Percentiles rank a stretch among this genome's conserved stretches.
These are phyloP conservation scores for Aurelia aurita complex sp. Pacific DNA, from an alignment of 30 jellyfish, hydroid and myxozoan genomes.

Conservation along the genomic window DNA sequence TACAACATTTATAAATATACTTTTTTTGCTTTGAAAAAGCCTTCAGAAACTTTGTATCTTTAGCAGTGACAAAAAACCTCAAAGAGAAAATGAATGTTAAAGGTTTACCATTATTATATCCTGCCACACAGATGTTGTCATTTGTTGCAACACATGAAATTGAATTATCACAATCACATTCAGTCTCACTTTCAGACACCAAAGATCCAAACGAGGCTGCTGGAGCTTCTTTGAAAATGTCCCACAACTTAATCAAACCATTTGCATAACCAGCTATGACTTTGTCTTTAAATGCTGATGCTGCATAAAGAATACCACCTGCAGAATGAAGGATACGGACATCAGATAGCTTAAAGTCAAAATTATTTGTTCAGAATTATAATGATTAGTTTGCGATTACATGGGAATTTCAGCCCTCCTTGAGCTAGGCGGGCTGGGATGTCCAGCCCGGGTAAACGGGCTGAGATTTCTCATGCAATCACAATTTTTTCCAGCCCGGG, in stretches of 20 bases:
- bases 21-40: too few relatives aligned
- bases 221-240: conserved; percentile 30
- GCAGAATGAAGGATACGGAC: not conserved
- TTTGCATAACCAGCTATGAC: conserved; percentile 79
- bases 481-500: too few relatives aligned
- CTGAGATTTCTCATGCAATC: too few relatives aligned
- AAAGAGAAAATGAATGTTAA: not conserved
- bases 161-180: conserved; percentile 3
- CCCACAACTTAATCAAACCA: conserved; percentile 82
- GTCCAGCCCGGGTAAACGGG: too few relatives aligned
- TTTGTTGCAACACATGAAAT: conserved; percentile 19
- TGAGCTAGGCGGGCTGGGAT: too few relatives aligned
- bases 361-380: too few relatives aligned
- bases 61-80: not conserved
- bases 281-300: conserved; percentile 35
- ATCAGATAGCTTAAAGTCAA: too few relatives aligned
- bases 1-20: too few relatives aligned
- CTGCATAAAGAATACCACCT: conserved; percentile 86
- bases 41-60: too few relatives aligned
- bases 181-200: conserved; percentile 15
- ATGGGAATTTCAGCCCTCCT: too few relatives aligned
- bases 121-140: conserved; percentile 60
- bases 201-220: conserved; percentile 52
- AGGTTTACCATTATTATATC: conserved; percentile 53
- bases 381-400: too few relatives aligned